Evolutionary conservation across 2,888 invertebrate genomes (phyloP), one percentile per base, ranked within the genome.

Genomic region (Synergus japonicus): DNA sequence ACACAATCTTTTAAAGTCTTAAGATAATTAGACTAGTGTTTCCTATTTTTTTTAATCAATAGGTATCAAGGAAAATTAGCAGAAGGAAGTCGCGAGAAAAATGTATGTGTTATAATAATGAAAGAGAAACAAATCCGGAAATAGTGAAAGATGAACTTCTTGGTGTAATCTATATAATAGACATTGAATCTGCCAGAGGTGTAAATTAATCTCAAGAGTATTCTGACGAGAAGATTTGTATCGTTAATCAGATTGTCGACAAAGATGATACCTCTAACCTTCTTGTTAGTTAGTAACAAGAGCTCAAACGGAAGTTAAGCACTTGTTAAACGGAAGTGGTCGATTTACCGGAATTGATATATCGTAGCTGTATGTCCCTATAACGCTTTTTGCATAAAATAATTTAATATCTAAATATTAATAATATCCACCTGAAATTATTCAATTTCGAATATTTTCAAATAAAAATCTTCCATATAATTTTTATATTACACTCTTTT

Each of bases 261-360:
- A 76, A 81, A 81, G 15, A 29, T 63, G 67, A 81, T 77, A 54
- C 29, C 73, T 15, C 13, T 18, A 73, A 73, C 69, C 69, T 54
- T 49, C 69, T 73, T 49, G 46, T 73, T 73, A 49, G 69, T 69
- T 44, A 7, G 69, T 69, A 73, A 73, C 69, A 15, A 37, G 69
- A 54, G 69, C 69, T 73, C 8, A 22, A 18, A 67, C 46, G 41
- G 67, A 67, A 69, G 13, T 49, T 54, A 15, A 73, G 15, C 69
- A 73, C 69, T 69, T 73, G 69, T 73, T 49, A 76, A 76, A 41
- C 49, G 78, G 78, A 79, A 73, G 54, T 46, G 37, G 64, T 44
- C 65, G 65, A 79, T 79, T 79, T 76, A 76, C 76, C 4, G 18
- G 4, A 65, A 79, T 79, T 65, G 76, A 76, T 54, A 65, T 49